Evolutionary conservation across 1,140 invertebrate genomes (phyloP).

Genomic region (Drosophila subpulchrella): DNA sequence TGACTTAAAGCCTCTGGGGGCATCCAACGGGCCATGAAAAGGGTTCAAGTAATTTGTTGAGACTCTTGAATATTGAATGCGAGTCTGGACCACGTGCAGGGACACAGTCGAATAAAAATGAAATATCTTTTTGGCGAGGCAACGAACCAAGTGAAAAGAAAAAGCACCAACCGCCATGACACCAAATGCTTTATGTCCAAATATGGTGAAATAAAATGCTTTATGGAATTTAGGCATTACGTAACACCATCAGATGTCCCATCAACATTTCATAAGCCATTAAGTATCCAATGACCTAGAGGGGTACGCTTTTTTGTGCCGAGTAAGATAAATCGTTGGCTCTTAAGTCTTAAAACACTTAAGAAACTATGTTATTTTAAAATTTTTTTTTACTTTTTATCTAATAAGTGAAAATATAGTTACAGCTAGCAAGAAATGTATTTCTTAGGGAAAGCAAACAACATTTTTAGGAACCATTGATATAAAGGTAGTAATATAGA

Average conservation of each 20-base stretch:
- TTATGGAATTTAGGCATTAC: constrained; percentile 33
- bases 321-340: no score
- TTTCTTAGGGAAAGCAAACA: no score
- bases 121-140: constrained; percentile 51
- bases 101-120: constrained; percentile 61
- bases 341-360: no score
- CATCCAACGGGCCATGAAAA: constrained; percentile 62
- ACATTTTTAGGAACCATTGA: no score
- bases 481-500: no score
- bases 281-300: constrained; percentile 24
- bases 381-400: no score
- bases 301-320: neutral
- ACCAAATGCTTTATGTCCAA: constrained; percentile 36
- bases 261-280: constrained; percentile 43
- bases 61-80: constrained; percentile 81
- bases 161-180: constrained; percentile 5
- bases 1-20: constrained; percentile 78
- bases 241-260: constrained; percentile 22
- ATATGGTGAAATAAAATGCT: constrained; percentile 21
- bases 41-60: constrained; percentile 80
- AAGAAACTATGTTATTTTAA: no score
- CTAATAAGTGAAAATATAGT: no score
- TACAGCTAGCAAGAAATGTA: no score
- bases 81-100: constrained; percentile 54
- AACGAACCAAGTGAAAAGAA: constrained; percentile 24